A percentile compares a stretch with the other conserved stretches of the same genome.
Conservation (phyloP, 2,113 vertebrate species). For the Lepus europaeus region DNA sequence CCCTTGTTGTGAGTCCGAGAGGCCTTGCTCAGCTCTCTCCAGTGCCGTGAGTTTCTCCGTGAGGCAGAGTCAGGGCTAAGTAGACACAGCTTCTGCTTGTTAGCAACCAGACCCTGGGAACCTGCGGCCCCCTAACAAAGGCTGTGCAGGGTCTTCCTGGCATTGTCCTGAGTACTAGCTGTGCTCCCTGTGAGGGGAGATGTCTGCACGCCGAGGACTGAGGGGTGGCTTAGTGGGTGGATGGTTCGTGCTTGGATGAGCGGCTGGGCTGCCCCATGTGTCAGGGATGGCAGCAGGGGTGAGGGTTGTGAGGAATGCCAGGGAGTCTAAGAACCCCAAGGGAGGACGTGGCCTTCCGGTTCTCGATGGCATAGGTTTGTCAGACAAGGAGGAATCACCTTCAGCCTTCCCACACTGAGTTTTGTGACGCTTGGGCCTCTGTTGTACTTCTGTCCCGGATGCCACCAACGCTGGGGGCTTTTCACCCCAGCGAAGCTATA, state of each 20-base stretch:
- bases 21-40: not conserved
- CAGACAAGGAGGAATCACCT: not conserved
- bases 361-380: not conserved
- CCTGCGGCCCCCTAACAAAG: not conserved
- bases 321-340: not conserved
- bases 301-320: not conserved
- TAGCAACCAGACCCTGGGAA: not conserved
- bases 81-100: not conserved
- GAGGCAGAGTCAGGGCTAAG: not conserved
- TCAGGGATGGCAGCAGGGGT: not conserved
- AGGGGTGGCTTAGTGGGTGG: not conserved
- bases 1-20: not conserved
- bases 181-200: too few relatives aligned
- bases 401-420: not conserved
- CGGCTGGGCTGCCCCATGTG: not conserved
- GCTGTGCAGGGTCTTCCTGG: not conserved
- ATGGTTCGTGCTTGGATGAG: accelerated
- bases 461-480: not conserved
- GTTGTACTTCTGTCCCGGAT: not conserved
- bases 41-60: not conserved
- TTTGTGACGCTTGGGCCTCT: not conserved
- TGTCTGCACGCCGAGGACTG: not conserved
- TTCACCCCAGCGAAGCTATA: not conserved
- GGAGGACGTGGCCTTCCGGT: not conserved
- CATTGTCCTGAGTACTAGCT: not conserved